Percentiles rank a stretch among this genome's conserved stretches.
phyloP scores from a whole-genome alignment of 2,797 vertebrate species.

The Eulemur mongoz region DNA sequence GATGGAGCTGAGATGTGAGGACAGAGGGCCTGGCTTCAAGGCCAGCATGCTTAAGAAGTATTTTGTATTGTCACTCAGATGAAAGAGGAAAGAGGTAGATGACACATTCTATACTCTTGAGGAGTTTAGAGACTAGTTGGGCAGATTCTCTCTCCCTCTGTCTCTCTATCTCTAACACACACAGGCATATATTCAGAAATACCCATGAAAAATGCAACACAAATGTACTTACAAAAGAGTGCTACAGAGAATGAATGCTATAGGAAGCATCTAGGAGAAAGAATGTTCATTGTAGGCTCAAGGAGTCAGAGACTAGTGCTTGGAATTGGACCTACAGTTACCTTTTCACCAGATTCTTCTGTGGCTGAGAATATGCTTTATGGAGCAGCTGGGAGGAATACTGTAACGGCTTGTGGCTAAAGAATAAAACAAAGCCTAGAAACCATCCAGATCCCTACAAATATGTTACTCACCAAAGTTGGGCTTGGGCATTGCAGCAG shows the following conservation, averaged over 20 bases:
- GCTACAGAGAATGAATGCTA: neutral
- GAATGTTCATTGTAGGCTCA: neutral
- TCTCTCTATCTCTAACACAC: neutral
- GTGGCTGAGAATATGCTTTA: neutral
- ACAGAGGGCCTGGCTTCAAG: neutral
- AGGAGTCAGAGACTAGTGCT: neutral
- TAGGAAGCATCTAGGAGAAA: neutral
- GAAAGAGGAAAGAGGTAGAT: conserved; percentile 1
- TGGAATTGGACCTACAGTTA: neutral
- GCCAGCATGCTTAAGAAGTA: neutral
- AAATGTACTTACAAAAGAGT: neutral
- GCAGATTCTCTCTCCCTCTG: neutral
- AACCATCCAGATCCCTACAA: neutral
- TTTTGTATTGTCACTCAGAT: neutral
- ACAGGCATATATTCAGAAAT: neutral
- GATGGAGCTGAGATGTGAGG: neutral
- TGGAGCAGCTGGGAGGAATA: neutral
- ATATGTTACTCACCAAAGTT: neutral
- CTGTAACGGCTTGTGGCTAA: neutral
- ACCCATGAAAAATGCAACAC: neutral
- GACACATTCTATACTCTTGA: neutral
- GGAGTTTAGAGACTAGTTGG: neutral
- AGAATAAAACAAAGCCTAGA: conserved; percentile 17
- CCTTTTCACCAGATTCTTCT: neutral
- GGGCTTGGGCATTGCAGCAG: neutral